These are phyloP conservation scores for Chrosomus eos DNA, from an alignment of 2,797 vertebrate species.

Conservation along the genomic window DNA sequence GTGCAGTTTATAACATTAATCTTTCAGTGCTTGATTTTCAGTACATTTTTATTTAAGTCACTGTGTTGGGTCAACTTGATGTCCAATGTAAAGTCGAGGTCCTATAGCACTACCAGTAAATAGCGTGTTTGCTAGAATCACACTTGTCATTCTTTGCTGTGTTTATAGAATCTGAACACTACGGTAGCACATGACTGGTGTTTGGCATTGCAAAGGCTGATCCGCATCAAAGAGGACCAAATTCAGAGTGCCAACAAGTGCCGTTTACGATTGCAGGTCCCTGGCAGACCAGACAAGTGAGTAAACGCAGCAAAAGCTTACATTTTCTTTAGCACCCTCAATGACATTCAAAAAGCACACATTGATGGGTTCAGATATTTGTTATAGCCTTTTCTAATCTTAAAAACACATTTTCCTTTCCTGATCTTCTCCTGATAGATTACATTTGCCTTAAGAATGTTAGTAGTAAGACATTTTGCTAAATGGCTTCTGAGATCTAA, in stretches of 20 bases:
- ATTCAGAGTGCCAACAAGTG: slow-evolving; percentile 97
- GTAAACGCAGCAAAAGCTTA: slow-evolving; percentile 55
- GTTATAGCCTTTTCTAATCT: neutral
- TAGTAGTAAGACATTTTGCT: neutral
- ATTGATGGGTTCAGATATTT: neutral
- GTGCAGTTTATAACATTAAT: neutral
- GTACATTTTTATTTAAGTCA: neutral
- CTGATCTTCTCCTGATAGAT: neutral
- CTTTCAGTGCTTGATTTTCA: neutral
- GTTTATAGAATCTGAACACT: slow-evolving; percentile 91
- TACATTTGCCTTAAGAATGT: neutral
- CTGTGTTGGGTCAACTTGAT: neutral
- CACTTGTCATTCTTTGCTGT: slow-evolving; percentile 42
- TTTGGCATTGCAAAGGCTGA: slow-evolving; percentile 92
- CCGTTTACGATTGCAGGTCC: slow-evolving; percentile 91
- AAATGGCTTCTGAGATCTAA: slow-evolving; percentile 1
- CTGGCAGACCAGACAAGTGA: slow-evolving; percentile 94
- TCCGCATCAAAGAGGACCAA: slow-evolving; percentile 95
- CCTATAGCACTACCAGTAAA: neutral
- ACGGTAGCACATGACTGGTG: slow-evolving; percentile 96
- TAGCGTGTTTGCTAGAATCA: neutral
- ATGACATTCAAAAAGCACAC: neutral
- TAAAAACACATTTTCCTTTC: neutral
- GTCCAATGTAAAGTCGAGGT: neutral
- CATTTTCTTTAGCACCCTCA: neutral